phyloP scores from a whole-genome alignment of 2,113 vertebrate species.

The Chaenocephalus aceratus region DNA sequence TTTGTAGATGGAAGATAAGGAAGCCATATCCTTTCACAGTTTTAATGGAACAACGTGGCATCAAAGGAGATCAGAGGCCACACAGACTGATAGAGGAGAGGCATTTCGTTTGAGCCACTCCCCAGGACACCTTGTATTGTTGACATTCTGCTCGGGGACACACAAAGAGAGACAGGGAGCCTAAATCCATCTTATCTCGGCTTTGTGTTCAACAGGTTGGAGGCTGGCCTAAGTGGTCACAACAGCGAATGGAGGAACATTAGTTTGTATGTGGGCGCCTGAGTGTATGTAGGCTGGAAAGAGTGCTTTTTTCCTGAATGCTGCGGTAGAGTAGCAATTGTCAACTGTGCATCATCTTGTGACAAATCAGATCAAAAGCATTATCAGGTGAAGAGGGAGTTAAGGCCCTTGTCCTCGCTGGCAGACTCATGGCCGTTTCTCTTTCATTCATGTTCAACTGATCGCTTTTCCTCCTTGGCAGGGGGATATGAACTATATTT shows the following conservation, averaged over 20 bases:
- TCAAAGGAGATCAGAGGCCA: conserved; percentile 68
- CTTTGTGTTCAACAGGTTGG: conserved; percentile 55
- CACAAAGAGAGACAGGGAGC: conserved; percentile 49
- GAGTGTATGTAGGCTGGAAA: conserved; percentile 26
- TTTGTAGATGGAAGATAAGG: conserved; percentile 56
- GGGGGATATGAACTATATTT: not conserved
- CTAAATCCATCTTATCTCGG: conserved; percentile 52
- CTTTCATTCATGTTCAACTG: conserved; percentile 32
- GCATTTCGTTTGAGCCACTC: conserved; percentile 60
- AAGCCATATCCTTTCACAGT: conserved; percentile 52
- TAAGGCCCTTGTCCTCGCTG: conserved; percentile 27
- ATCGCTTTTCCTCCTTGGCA: conserved; percentile 3
- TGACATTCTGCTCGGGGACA: conserved; percentile 66
- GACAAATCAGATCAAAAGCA: conserved; percentile 57
- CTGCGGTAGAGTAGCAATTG: conserved; percentile 34
- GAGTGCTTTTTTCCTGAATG: conserved; percentile 26
- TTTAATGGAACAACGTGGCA: conserved; percentile 63
- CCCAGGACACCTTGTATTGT: conserved; percentile 55
- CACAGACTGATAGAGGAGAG: conserved; percentile 43
- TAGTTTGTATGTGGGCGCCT: conserved; percentile 12
- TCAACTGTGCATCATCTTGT: conserved; percentile 50
- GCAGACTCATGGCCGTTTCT: conserved; percentile 33
- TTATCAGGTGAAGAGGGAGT: conserved; percentile 49
- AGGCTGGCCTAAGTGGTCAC: conserved; percentile 35
- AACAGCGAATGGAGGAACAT: not conserved